phyloP scores from a whole-genome alignment of 30 jellyfish, hydroid and myxozoan species.

The Cassiopea xamachana region DNA sequence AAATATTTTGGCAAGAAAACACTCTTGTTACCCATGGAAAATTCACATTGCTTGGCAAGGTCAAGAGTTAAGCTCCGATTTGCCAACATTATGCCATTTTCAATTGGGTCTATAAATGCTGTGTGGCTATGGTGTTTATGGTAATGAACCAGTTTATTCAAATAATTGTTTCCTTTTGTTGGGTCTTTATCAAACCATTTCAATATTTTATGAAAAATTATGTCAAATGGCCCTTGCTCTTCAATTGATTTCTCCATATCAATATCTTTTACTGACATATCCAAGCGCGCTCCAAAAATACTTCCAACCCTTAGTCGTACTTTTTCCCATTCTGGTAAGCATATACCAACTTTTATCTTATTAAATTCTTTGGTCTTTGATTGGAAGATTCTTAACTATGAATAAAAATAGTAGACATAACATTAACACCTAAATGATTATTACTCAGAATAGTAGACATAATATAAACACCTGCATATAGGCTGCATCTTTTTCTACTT shows the following conservation, averaged over 20 bases:
- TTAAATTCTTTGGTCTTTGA: not conserved
- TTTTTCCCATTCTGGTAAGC: constrained; percentile 82
- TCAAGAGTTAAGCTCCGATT: constrained; percentile 80
- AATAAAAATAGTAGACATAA: no score
- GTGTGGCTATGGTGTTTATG: constrained; percentile 31
- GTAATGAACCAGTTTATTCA: constrained; percentile 62
- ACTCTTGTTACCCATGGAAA: constrained; percentile 69
- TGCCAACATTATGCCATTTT: constrained; percentile 80
- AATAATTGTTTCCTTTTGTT: constrained; percentile 65
- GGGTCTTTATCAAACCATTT: constrained; percentile 88
- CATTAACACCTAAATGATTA: no score
- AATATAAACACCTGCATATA: no score
- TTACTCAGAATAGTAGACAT: no score
- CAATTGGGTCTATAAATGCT: constrained; percentile 83
- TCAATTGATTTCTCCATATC: constrained; percentile 85
- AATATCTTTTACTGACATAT: constrained; percentile 74
- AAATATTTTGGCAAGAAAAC: constrained; percentile 92
- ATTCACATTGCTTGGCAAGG: constrained; percentile 80
- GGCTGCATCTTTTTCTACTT: no score
- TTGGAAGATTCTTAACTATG: not conserved
- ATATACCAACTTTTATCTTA: constrained; percentile 80
- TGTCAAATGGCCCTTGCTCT: constrained; percentile 98
- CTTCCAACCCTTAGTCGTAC: constrained; percentile 63
- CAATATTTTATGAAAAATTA: constrained; percentile 88
- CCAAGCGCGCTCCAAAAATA: constrained; percentile 53